Evolutionary conservation across 1,140 invertebrate genomes (phyloP).

Genomic region (Colletes latitarsis): DNA sequence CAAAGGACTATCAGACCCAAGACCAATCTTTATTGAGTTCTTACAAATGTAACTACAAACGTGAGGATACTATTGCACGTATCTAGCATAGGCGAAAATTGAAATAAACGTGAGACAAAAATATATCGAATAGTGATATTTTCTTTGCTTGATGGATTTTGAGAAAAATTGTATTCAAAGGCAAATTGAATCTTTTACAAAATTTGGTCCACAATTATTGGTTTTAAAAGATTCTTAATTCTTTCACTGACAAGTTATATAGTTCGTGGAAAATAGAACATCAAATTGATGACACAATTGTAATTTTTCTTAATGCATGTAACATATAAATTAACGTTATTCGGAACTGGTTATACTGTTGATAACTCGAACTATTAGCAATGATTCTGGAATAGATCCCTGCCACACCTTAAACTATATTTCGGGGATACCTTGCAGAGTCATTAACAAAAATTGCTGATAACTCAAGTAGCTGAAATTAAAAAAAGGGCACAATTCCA

Average conservation of each 20-base stretch:
- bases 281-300: not conserved
- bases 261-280: not conserved
- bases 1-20: slow-evolving; percentile 18
- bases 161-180: not conserved
- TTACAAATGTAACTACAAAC: slow-evolving; percentile 17
- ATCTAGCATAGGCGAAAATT: slow-evolving; percentile 1
- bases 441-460: not conserved
- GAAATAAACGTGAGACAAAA: slow-evolving; percentile 22
- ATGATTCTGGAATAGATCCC: too few relatives aligned
- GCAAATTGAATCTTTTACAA: not conserved
- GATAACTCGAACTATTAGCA: too few relatives aligned
- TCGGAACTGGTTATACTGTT: too few relatives aligned
- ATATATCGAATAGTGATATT: not conserved
- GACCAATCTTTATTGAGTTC: slow-evolving; percentile 25
- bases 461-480: not conserved
- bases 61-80: not conserved
- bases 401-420: not conserved
- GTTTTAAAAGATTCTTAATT: slow-evolving; percentile 5
- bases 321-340: too few relatives aligned
- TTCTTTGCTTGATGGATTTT: not conserved
- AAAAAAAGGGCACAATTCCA: not conserved
- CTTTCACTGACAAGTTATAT: slow-evolving; percentile 8
- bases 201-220: not conserved
- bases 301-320: too few relatives aligned
- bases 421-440: not conserved